phyloP scores from a whole-genome alignment of 1,140 invertebrate genomes.

The Caenorhabditis inopinata region DNA sequence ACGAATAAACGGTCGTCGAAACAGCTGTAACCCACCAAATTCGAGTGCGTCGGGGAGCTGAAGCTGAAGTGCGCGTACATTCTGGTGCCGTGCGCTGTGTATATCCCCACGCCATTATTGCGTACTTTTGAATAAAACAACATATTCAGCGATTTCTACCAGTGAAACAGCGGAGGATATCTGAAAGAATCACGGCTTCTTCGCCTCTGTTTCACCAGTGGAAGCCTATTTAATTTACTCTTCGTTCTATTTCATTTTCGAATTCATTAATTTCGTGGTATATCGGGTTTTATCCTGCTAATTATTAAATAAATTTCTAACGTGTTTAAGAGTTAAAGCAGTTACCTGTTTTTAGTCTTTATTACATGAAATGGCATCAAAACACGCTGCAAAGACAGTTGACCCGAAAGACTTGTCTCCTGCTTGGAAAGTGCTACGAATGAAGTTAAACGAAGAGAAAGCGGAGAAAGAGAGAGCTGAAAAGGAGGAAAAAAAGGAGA shows the following conservation, averaged over 20 bases:
- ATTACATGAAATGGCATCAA: background rate
- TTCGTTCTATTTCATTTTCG: background rate
- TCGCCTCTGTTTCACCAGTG: too few relatives aligned
- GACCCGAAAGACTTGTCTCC: slow-evolving; percentile 41
- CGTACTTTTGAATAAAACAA: too few relatives aligned
- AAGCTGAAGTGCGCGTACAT: background rate
- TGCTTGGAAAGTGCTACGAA: slow-evolving; percentile 43
- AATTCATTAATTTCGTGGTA: background rate
- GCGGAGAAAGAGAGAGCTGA: slow-evolving; percentile 26
- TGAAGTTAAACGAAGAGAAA: slow-evolving; percentile 45
- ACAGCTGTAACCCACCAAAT: slow-evolving; percentile 3
- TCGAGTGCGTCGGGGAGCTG: background rate
- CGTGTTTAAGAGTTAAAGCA: background rate
- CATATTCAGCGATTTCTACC: too few relatives aligned
- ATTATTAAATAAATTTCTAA: slow-evolving; percentile 5
- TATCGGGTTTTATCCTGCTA: background rate
- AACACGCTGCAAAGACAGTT: slow-evolving; percentile 11
- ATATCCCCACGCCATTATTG: background rate
- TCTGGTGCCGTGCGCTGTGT: background rate
- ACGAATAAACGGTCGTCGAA: background rate
- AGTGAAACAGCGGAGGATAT: too few relatives aligned
- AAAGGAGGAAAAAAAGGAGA: background rate
- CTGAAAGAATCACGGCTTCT: too few relatives aligned
- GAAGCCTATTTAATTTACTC: background rate
- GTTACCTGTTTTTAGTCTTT: background rate